Evolutionary conservation across 2,113 vertebrate genomes (phyloP).

Genomic region (Narcine bancroftii): DNA sequence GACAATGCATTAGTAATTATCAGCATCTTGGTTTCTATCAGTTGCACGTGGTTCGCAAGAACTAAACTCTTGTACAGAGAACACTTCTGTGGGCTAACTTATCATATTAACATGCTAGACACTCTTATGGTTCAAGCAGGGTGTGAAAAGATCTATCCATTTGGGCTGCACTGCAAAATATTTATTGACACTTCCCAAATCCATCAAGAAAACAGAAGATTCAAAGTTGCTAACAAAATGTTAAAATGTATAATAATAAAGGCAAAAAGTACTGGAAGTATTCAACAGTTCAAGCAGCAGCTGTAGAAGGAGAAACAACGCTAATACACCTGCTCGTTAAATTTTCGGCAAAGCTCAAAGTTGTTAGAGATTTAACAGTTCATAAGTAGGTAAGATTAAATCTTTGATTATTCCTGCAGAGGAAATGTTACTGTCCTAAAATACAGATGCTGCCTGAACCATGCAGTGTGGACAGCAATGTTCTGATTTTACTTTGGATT

Average conservation of each 20-base stretch:
- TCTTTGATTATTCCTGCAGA: too few relatives aligned
- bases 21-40: not conserved
- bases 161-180: not conserved
- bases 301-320: not conserved
- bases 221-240: not conserved
- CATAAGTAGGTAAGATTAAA: too few relatives aligned
- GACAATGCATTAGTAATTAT: too few relatives aligned
- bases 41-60: not conserved
- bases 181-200: not conserved
- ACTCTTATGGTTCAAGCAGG: not conserved
- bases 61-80: not conserved
- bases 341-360: not conserved
- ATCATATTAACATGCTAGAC: not conserved
- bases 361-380: not conserved
- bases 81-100: not conserved
- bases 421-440: too few relatives aligned
- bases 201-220: not conserved
- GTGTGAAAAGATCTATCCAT: not conserved
- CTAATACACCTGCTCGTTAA: not conserved
- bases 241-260: not conserved
- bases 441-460: not conserved
- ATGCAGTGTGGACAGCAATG: not conserved
- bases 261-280: not conserved
- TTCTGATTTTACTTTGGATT: not conserved
- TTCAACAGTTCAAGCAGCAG: not conserved